phyloP scores from a whole-genome alignment of 2,888 invertebrate species.

The Calameuta idolon region DNA sequence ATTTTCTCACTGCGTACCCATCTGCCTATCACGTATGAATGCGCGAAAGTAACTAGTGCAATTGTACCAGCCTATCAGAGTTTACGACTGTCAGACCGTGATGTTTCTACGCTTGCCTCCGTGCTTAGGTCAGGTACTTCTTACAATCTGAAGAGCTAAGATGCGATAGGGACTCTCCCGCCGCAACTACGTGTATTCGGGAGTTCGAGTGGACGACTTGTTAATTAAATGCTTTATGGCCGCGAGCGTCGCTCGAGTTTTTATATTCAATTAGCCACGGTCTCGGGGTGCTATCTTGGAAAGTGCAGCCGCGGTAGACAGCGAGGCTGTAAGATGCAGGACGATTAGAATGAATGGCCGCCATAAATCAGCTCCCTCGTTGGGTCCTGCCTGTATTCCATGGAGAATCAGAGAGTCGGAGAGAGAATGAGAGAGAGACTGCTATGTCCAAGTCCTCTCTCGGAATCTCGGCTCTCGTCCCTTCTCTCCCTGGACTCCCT shows the following conservation, averaged over 20 bases:
- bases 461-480: constrained; percentile 11
- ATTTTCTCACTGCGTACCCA: background rate
- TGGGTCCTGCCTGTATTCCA: constrained; percentile 30
- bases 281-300: constrained; percentile 45
- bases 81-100: background rate
- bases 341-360: constrained; percentile 63
- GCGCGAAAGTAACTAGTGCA: no score
- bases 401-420: background rate
- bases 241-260: constrained; percentile 56
- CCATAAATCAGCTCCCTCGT: constrained; percentile 60
- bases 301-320: constrained; percentile 53
- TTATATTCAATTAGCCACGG: constrained; percentile 62
- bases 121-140: background rate
- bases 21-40: background rate
- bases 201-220: constrained; percentile 33
- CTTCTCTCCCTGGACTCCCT: background rate
- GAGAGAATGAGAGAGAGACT: constrained; percentile 16
- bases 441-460: constrained; percentile 20
- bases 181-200: background rate
- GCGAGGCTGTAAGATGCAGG: constrained; percentile 54
- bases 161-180: background rate
- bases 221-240: constrained; percentile 61
- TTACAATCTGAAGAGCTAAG: background rate
- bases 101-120: background rate
- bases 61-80: background rate